These are phyloP conservation scores for Sebastes oblongus DNA, from an alignment of 2,797 vertebrate genomes.

Conservation along the genomic window DNA sequence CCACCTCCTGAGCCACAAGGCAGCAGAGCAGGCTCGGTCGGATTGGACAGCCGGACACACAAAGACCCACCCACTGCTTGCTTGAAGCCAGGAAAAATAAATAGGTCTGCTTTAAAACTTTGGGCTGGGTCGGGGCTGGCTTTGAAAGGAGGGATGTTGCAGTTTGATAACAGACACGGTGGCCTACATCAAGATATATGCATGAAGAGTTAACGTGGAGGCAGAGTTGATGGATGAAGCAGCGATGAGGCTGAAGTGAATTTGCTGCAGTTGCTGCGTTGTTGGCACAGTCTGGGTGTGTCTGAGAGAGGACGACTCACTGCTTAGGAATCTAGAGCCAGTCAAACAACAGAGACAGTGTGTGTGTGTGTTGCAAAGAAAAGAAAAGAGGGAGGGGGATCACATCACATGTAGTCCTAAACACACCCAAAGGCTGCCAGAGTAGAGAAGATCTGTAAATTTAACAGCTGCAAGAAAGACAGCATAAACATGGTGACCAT, in stretches of 20 bases:
- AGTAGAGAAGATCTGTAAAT: background rate
- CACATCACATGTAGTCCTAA: constrained; percentile 38
- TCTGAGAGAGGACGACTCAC: constrained; percentile 68
- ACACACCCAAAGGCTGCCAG: constrained; percentile 46
- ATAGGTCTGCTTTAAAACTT: constrained; percentile 47
- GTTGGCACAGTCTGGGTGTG: constrained; percentile 74
- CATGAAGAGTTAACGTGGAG: background rate
- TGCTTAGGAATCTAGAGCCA: constrained; percentile 79
- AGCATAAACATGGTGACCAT: background rate
- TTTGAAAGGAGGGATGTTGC: constrained; percentile 4
- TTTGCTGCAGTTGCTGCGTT: constrained; percentile 25
- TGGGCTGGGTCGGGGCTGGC: constrained; percentile 3
- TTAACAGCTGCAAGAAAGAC: background rate
- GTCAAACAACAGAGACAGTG: constrained; percentile 38
- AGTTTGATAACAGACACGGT: constrained; percentile 8
- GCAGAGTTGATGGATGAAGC: background rate
- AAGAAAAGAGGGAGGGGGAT: constrained; percentile 11
- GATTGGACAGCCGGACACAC: constrained; percentile 61
- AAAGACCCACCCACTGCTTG: constrained; percentile 45
- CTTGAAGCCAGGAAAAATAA: constrained; percentile 67
- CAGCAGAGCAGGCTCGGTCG: constrained; percentile 43
- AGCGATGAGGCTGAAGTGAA: constrained; percentile 2
- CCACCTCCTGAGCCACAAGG: constrained; percentile 52
- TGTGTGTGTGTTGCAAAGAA: constrained; percentile 27
- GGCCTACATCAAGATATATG: background rate